A percentile compares a stretch with the other conserved stretches of the same genome.
These are phyloP conservation scores for Synanthedon myopaeformis DNA, from an alignment of 2,888 invertebrate genomes.

Conservation along the genomic window DNA sequence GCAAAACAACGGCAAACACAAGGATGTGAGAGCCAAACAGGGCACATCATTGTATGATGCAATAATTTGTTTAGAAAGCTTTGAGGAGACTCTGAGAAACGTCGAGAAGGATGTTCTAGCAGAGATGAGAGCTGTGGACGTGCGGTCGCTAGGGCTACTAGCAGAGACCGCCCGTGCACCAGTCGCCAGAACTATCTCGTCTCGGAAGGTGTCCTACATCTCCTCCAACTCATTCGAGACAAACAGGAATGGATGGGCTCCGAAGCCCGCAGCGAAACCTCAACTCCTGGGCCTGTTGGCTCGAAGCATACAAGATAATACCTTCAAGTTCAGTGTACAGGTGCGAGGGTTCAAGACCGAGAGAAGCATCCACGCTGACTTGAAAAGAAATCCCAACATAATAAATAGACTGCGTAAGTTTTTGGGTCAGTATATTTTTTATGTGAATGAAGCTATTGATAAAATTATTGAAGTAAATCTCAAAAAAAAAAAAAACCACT, in stretches of 20 bases:
- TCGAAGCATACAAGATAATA: slow-evolving; percentile 19
- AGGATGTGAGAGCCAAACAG: slow-evolving; percentile 46
- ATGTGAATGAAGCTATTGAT: no score
- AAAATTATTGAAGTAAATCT: no score
- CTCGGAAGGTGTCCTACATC: slow-evolving; percentile 43
- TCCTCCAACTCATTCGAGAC: slow-evolving; percentile 49
- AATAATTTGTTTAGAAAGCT: slow-evolving; percentile 49
- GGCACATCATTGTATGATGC: slow-evolving; percentile 30
- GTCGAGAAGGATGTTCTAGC: slow-evolving; percentile 54
- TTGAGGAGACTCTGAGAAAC: slow-evolving; percentile 46
- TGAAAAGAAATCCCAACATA: slow-evolving; percentile 78
- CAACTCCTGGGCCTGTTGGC: slow-evolving; percentile 39
- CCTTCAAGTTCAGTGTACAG: slow-evolving; percentile 57
- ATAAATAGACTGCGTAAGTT: slow-evolving; percentile 75
- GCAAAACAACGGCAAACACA: slow-evolving; percentile 36
- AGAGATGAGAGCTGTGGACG: slow-evolving; percentile 44
- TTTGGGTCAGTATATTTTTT: slow-evolving; percentile 36
- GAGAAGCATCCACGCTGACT: slow-evolving; percentile 76
- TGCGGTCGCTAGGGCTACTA: slow-evolving; percentile 29
- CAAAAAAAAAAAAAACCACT: no score
- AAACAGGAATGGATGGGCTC: slow-evolving; percentile 52
- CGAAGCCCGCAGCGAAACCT: slow-evolving; percentile 24
- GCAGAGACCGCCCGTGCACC: slow-evolving; percentile 19
- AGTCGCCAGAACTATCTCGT: slow-evolving; percentile 23
- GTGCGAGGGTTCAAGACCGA: slow-evolving; percentile 85